Evolutionary conservation across 2,113 vertebrate genomes (phyloP).

Genomic region (Spermophilus dauricus): DNA sequence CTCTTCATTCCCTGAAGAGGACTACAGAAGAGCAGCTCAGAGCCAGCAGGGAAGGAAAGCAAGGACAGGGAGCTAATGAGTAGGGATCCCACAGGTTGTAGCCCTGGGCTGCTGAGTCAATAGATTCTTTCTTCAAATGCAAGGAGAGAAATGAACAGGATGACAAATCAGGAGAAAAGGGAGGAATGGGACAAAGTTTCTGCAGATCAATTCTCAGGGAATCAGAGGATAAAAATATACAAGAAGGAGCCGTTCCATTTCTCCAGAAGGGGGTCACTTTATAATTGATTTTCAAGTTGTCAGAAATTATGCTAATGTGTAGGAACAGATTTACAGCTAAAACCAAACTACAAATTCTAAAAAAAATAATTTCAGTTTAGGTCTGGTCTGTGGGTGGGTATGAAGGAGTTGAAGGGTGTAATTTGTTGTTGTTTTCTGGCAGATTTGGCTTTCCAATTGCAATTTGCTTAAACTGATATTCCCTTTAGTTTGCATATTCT

Average conservation of each 20-base stretch:
- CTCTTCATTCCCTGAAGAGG: neutral
- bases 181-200: neutral
- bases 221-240: neutral
- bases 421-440: conserved; percentile 44
- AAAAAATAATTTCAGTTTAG: conserved; percentile 27
- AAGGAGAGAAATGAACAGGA: neutral
- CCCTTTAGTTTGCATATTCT: conserved; percentile 17
- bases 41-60: neutral
- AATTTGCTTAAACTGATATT: conserved; percentile 51
- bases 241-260: neutral
- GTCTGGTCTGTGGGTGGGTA: conserved; percentile 11
- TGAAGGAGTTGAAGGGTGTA: neutral
- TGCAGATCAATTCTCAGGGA: neutral
- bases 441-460: conserved; percentile 43
- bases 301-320: neutral
- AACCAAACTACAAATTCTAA: conserved; percentile 1
- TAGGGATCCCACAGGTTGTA: neutral
- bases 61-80: neutral
- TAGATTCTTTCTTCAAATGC: neutral
- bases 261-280: neutral
- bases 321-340: conserved; percentile 30
- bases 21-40: neutral
- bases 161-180: neutral
- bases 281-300: conserved; percentile 45
- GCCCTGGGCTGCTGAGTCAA: neutral